These are phyloP conservation scores for Drosophila nasuta DNA, from an alignment of 1,140 invertebrate genomes.

Conservation along the genomic window DNA sequence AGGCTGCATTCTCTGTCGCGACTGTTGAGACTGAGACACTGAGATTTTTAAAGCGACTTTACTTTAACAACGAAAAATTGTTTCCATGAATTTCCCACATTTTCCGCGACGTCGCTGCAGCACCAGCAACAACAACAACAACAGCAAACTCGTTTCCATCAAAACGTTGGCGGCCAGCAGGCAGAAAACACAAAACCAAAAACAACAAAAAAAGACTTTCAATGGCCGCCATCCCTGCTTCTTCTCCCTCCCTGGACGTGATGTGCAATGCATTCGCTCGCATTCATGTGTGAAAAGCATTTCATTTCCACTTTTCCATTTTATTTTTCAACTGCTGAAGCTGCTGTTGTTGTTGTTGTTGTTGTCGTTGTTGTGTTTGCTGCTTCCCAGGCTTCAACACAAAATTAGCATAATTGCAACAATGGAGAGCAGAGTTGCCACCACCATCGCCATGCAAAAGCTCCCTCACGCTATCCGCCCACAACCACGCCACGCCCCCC, in stretches of 20 bases:
- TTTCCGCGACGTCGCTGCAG: conserved; percentile 47
- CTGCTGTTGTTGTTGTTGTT: neutral
- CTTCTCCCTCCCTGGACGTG: conserved; percentile 6
- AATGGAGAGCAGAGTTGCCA: conserved; percentile 35
- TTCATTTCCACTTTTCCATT: conserved; percentile 52
- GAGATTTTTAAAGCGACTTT: conserved; percentile 48
- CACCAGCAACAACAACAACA: conserved; percentile 31
- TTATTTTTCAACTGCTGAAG: neutral
- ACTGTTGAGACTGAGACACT: conserved; percentile 1
- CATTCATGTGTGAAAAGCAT: conserved; percentile 78
- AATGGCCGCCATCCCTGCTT: conserved; percentile 41
- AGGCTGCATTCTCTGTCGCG: conserved; percentile 9
- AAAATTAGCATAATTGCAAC: conserved; percentile 72
- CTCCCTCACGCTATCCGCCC: neutral
- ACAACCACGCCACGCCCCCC: conserved; percentile 15
- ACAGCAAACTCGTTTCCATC: conserved; percentile 69
- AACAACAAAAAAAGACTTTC: conserved; percentile 49
- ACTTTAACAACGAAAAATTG: conserved; percentile 65
- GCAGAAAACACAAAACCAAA: neutral
- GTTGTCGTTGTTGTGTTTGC: neutral
- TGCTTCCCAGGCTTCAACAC: conserved; percentile 36
- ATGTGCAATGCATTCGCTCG: conserved; percentile 66
- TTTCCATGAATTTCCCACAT: conserved; percentile 81
- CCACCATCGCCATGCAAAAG: neutral
- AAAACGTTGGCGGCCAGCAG: conserved; percentile 40